Conservation (phyloP, 64 coral and sea anemone genomes). For the Orbicella faveolata region DNA sequence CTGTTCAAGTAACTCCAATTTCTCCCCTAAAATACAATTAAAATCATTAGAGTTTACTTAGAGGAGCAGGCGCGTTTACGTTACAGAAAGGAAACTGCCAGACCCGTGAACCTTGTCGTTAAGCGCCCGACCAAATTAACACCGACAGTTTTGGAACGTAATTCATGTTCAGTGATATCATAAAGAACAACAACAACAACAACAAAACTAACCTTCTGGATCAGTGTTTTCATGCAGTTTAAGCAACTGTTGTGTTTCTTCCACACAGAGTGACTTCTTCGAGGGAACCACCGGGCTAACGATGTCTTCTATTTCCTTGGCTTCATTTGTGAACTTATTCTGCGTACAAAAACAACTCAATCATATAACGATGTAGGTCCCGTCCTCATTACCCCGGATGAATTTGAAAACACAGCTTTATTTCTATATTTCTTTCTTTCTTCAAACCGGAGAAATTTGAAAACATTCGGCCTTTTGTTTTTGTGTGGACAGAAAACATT, state of each 20-base stretch:
- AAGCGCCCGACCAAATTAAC: too few relatives aligned
- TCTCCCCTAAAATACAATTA: not conserved
- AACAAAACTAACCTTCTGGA: not conserved
- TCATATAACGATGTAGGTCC: too few relatives aligned
- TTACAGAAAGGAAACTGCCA: not conserved
- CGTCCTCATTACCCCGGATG: too few relatives aligned
- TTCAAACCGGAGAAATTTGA: too few relatives aligned
- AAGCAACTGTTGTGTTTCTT: not conserved
- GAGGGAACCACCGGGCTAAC: not conserved
- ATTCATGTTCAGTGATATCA: not conserved
- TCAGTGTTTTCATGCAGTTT: not conserved
- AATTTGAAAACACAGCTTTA: too few relatives aligned
- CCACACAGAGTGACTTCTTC: not conserved
- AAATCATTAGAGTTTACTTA: not conserved
- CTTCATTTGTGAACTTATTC: not conserved
- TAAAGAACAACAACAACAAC: not conserved
- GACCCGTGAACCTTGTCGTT: not conserved
- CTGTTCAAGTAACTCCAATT: not conserved
- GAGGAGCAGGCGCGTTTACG: not conserved
- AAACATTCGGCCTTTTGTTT: too few relatives aligned
- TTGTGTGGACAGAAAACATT: too few relatives aligned
- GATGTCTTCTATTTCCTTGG: not conserved
- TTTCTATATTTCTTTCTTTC: too few relatives aligned
- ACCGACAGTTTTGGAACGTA: not conserved
- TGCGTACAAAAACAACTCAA: not conserved